Evolutionary conservation across 2,797 vertebrate genomes (phyloP), one percentile per base, ranked within the genome.

Genomic region (Podarcis siculus): DNA sequence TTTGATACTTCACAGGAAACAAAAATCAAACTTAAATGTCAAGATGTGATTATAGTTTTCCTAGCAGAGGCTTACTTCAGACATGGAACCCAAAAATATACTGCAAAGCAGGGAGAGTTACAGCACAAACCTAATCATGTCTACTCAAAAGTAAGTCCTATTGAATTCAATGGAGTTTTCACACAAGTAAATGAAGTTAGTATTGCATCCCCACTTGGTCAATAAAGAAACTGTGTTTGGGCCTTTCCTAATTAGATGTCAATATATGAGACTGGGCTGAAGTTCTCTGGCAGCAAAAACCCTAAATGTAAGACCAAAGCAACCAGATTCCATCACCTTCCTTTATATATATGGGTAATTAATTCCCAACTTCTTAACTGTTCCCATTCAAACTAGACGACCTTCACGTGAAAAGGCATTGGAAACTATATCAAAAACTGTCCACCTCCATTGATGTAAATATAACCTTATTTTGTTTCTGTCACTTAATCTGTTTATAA

Each of bases 401-500:
- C 64, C 37, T 69, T 39, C 80, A 15, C 12, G 6, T 76, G 5
- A 49, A 87, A 64, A 83, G 21, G 19, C 12, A 75, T 10, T 32
- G 25, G 30, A 78, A 77, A 71, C 45, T 19, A 37, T 42, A n/a
- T 39, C n/a, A 77, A 30, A 76, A 76, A 27, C 64, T 64, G 30
- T 5, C 58, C 30, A 75, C 1, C 58, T 64, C 15, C 45, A 37
- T 21, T 37, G 67, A 19, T 80, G 17, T 19, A 80, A 32, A 85
- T 64, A 72, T 45, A 72, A 66, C 30, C 23, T 80, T 61, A 45
- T 61, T 35, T 84, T 10, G 13, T 77, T 73, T 83, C 3, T 75
- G 86, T 92, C 72, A 27, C n/a, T 86, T 79, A 89, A 84, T 88
- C 10, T 76, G 81, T 61, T 89, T 90, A 90, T 35, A 85, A n/a